These are phyloP conservation scores for Pinctada fucata DNA, from an alignment of 2,888 invertebrate genomes.

Conservation along the genomic window DNA sequence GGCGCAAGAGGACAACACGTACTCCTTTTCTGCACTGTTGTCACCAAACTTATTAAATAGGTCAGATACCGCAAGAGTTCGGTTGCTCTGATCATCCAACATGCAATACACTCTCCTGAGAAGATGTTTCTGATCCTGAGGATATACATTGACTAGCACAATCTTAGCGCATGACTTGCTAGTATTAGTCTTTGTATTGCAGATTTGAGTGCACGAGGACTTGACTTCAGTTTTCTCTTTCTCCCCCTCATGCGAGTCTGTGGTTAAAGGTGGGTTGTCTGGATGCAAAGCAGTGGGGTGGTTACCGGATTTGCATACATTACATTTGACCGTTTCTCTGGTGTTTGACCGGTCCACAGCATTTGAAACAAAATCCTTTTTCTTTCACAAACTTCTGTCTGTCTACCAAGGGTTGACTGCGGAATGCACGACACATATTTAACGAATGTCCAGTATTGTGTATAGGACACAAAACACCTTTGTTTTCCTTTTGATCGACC, in stretches of 20 bases:
- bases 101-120: background rate
- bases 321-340: conserved; percentile 1
- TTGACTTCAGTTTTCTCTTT: background rate
- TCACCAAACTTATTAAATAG: conserved; percentile 8
- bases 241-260: background rate
- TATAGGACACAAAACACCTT: background rate
- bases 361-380: conserved; percentile 21
- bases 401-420: background rate
- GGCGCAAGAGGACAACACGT: background rate
- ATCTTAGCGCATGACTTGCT: conserved; percentile 9
- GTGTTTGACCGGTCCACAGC: conserved; percentile 1
- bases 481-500: background rate
- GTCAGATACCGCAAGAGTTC: conserved; percentile 2
- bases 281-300: conserved; percentile 15
- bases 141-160: background rate
- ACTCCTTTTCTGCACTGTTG: background rate
- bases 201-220: background rate
- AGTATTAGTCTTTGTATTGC: background rate
- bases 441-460: conserved; percentile 5
- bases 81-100: conserved; percentile 11
- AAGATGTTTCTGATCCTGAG: background rate
- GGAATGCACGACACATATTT: conserved; percentile 12
- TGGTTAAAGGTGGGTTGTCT: background rate
- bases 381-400: conserved; percentile 5
- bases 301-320: background rate